Conservation (phyloP, 2,888 invertebrate species). For the Clivina fossor region DNA sequence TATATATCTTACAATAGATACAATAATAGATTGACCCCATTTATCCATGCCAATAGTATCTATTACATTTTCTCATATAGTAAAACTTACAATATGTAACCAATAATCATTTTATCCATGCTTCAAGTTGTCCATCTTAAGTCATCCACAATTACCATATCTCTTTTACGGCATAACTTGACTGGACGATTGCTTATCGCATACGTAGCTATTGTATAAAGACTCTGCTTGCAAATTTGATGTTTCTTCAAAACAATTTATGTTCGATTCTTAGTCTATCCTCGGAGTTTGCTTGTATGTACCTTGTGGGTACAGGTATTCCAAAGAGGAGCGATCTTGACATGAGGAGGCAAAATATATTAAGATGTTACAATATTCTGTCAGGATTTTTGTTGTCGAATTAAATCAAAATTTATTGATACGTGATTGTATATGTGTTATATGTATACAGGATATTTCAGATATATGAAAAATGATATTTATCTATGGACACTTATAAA, state of each 20-base stretch:
- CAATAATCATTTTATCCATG: constrained; percentile 52
- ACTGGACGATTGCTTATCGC: constrained; percentile 40
- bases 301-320: no score
- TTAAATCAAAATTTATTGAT: constrained; percentile 31
- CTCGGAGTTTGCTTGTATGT: no score
- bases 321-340: constrained; percentile 42
- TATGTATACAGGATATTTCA: no score
- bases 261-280: no score
- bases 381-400: constrained; percentile 28
- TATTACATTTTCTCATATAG: constrained; percentile 46
- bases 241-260: constrained; percentile 48
- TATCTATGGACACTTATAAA: no score
- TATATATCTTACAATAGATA: no score
- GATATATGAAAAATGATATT: no score
- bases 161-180: neutral
- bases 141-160: neutral
- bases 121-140: constrained; percentile 40
- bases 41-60: constrained; percentile 35
- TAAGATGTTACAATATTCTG: constrained; percentile 47
- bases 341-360: no score
- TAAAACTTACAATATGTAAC: constrained; percentile 48
- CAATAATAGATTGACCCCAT: no score
- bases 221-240: constrained; percentile 48
- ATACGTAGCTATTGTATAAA: constrained; percentile 43
- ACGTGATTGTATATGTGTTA: no score